Conservation (phyloP, 2,888 invertebrate genomes). For the Diachrysia chrysitis region DNA sequence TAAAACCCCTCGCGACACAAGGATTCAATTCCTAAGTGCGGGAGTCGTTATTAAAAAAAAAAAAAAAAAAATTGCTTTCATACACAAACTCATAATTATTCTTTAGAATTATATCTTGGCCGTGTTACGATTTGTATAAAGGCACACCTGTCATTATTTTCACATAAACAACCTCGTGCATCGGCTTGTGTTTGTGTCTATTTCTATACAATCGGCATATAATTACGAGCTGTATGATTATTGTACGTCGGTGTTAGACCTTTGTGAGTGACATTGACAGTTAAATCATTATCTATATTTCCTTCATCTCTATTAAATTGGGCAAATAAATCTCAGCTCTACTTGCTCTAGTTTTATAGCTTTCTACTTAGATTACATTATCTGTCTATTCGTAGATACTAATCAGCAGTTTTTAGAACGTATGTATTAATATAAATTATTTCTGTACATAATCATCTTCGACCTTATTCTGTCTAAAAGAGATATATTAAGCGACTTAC, state of each 20-base stretch:
- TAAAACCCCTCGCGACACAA: too few relatives aligned
- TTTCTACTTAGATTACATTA: not conserved
- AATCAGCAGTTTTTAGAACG: not conserved
- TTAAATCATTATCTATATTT: constrained; percentile 2
- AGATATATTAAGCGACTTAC: not conserved
- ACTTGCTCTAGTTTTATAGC: too few relatives aligned
- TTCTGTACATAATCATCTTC: not conserved
- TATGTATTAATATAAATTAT: not conserved
- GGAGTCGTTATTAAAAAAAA: too few relatives aligned
- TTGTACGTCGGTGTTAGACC: not conserved
- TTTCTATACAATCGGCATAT: constrained; percentile 1
- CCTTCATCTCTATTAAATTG: not conserved
- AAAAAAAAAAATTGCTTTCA: too few relatives aligned
- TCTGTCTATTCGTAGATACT: not conserved
- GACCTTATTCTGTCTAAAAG: not conserved
- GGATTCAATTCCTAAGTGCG: too few relatives aligned
- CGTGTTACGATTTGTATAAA: not conserved
- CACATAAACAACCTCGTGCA: constrained; percentile 1
- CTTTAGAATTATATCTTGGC: not conserved
- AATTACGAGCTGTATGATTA: not conserved
- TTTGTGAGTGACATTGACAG: constrained; percentile 3
- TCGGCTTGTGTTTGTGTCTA: constrained; percentile 1
- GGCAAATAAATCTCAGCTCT: constrained; percentile 1
- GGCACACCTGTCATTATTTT: constrained; percentile 1
- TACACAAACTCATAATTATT: not conserved